Evolutionary conservation across 1,140 invertebrate species (phyloP).

Genomic region (Heliconius hewitsoni): DNA sequence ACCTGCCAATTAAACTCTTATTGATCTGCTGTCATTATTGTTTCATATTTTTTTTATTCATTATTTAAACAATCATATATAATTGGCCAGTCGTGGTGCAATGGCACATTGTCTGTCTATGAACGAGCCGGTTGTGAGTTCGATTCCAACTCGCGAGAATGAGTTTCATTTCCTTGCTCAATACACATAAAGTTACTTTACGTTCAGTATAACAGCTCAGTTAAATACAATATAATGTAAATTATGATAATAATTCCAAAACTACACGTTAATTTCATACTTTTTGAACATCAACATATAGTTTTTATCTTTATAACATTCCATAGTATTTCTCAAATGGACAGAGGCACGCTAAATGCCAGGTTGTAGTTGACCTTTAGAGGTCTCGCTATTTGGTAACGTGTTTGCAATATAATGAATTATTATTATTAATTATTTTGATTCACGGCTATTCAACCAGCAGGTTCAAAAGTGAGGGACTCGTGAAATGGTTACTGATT

Average conservation of each 20-base stretch:
- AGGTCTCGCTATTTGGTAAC: conserved; percentile 24
- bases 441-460: background rate
- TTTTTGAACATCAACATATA: background rate
- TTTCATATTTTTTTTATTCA: no score
- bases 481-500: background rate
- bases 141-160: no score
- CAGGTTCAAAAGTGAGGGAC: background rate
- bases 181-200: no score
- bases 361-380: conserved; percentile 31
- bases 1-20: no score
- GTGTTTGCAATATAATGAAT: background rate
- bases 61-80: no score
- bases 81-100: no score
- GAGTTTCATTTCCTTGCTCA: no score
- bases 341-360: conserved; percentile 18
- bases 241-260: background rate
- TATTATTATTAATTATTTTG: background rate
- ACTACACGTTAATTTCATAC: no score
- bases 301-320: background rate
- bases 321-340: background rate
- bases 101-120: no score
- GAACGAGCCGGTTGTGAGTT: no score
- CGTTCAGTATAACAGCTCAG: background rate
- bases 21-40: no score
- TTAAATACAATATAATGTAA: background rate